Base-by-base conservation (phyloP, 1,140 invertebrate species). In the Schmidtea mediterranea region DNA sequence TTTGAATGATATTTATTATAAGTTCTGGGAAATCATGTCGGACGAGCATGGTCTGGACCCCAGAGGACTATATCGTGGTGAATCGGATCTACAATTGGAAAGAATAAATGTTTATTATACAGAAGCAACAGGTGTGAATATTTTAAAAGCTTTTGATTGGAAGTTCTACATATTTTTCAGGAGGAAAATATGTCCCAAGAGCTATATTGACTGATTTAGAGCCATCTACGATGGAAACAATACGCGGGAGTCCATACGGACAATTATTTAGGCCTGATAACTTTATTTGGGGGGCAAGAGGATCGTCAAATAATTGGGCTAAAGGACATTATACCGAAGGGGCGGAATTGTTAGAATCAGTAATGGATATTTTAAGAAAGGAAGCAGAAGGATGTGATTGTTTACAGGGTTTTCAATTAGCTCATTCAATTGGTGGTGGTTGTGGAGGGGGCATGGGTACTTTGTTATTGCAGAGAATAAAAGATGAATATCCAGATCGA, bases 11-110 rank as follows among this genome's bases (percentile, higher is more conserved):
- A 12, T 37, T 37, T n/a, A 12, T n/a, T n/a, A n/a, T n/a, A n/a
- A 46, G 62, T 83, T 84, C 69, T 83, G 79, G 80, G 79, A 82
- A 69, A 77, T 83, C 38, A 83, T 84, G 54, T 81, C 79, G 36
- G 54, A 55, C 45, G 63, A 65, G 52, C 65, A 65, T 52, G 63
- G 65, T 32, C 66, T 65, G 49, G 58, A 66, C 49, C 57, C 60
- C n/a, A 57, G 59, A 26, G 62, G 62, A 24, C 49, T 55, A n/a
- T 66, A 66, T 50, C 55, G 57, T 45, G 63, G 66, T 9, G 62
- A 68, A 48, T 79, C 80, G 67, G 82, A 82, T 68, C 69, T 83
- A 41, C 81, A 86, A 61, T 62, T n/a, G n/a, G n/a, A n/a, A n/a
- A n/a, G n/a, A n/a, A n/a, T n/a, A n/a, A n/a, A n/a, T n/a, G n/a